Base-by-base conservation (phyloP, 2,113 vertebrate genomes). In the Carassius gibelio region DNA sequence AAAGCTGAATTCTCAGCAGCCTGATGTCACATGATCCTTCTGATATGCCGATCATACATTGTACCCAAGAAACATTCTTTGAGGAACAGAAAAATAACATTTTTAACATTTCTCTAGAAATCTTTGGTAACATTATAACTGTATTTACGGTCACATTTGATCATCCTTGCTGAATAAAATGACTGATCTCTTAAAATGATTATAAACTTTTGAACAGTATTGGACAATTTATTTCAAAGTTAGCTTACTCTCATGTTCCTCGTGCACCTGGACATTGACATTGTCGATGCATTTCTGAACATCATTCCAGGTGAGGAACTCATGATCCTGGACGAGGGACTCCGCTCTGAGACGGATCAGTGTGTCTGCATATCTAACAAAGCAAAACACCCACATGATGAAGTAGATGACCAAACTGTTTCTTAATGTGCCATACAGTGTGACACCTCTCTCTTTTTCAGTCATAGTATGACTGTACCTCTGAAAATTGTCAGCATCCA, bases 261-360 rank as follows among this genome's bases (percentile, higher is more conserved):
- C 97, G n/a, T 97, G 94, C 91, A 98, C 95, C 88, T 98, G 95
- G 82, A 93, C 19, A 91, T 99, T 99, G 90, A 99, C 95, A 36
- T 93, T 91, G 88, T 99, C 97, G 11, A 99, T 97, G 92, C 94
- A 96, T 88, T 95, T 97, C 90, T 99, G 98, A 89, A 99, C 96
- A 92, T 99, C 97, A 90, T 99, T 99, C 98, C 98, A 99, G 87
- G 94, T 97, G 91, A 99, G 95, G 90, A 96, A 98, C 88, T 96
- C 95, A 92, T 97, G 96, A 78, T 95, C 96, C 80, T 94, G 94
- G 81, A 95, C 87, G 75, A 95, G 93, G 66, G 94, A 90, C 87
- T 98, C 95, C 55, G 90, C 92, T 91, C 98, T 96, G 88, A 95
- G 86, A 84, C 94, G 93, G 86, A 97, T 95, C 34, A 99, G 94